Evolutionary conservation across 2,113 vertebrate species (phyloP), one percentile per base, ranked within the genome.

Genomic region (Lagopus muta): DNA sequence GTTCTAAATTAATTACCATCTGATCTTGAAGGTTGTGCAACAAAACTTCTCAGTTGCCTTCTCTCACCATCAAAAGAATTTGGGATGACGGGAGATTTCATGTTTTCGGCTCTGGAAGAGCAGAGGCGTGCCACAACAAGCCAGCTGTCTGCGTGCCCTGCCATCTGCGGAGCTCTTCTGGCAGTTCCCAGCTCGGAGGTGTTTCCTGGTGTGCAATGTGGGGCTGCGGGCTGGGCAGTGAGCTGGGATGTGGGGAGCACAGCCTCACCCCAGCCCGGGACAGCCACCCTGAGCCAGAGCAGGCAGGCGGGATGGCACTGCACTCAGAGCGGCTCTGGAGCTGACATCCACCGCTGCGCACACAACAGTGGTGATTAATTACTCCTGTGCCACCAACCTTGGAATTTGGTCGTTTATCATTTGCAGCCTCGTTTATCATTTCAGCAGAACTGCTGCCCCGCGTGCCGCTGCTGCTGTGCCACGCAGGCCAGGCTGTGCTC

Each of bases 171-270:
- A 0, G 1, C 40, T 24, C 82, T 28, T 13, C 38, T 45, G 75
- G 45, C 0, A 4, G 45, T 65, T 91, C 64, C 82, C 32, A 28
- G 82, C 62, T 36, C 64, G 28, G 74, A 67, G 17, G 20, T 22
- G 2, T 15, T 38, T 38, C 81, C 69, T 50, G 0, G 0, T 75
- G 61, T 0, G 3, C 1, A 12, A 9, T n/a, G 43, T 1, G 10
- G 57, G 67, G 50, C 57, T 66, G 57, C 10, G 10, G 7, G 14
- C 16, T 2, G 38, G 61, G 38, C 25, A 8, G 27, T 18, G 80
- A 67, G 20, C 50, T 13, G 1, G 2, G 62, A 45, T n/a, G n/a
- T 32, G 80, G 47, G 20, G 70, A 19, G 61, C 36, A 30, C 27
- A 10, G 52, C 52, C 27, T 54, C 52, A 54, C 52, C 52, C 14